Evolutionary conservation across 2,888 invertebrate species (phyloP).

Genomic region (Entomobrya multifasciata): DNA sequence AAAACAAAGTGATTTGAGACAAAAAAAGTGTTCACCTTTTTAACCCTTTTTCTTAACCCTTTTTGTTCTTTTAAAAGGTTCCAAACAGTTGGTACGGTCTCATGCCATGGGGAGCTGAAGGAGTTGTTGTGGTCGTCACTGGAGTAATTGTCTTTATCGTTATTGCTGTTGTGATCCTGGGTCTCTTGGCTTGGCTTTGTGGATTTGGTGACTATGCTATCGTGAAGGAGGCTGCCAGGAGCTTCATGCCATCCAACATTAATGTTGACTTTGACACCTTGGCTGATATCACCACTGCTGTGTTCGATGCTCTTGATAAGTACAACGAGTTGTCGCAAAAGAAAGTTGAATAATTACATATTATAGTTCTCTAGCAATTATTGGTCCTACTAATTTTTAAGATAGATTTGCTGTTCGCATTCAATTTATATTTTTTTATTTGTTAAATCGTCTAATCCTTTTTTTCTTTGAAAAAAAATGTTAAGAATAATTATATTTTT

Average conservation of each 20-base stretch:
- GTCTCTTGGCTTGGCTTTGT: constrained; percentile 78
- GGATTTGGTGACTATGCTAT: constrained; percentile 78
- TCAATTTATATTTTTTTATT: too few relatives aligned
- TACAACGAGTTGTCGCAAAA: constrained; percentile 76
- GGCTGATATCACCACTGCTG: constrained; percentile 74
- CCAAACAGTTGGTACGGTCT: constrained; percentile 80
- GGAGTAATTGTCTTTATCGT: constrained; percentile 79
- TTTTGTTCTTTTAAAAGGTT: constrained; percentile 68
- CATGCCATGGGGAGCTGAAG: constrained; percentile 79
- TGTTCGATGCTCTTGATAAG: constrained; percentile 78
- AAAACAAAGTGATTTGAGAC: background rate
- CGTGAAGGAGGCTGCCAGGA: constrained; percentile 78
- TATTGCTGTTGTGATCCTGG: constrained; percentile 77
- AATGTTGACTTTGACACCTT: constrained; percentile 74
- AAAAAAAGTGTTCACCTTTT: too few relatives aligned
- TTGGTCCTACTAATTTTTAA: too few relatives aligned
- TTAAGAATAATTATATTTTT: too few relatives aligned
- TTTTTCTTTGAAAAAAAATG: too few relatives aligned
- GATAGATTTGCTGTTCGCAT: too few relatives aligned
- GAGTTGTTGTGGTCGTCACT: constrained; percentile 78
- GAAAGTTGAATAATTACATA: constrained; percentile 25
- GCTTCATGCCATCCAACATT: constrained; percentile 71
- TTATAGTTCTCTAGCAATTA: too few relatives aligned
- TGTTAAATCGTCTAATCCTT: too few relatives aligned
- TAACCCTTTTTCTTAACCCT: background rate